phyloP scores from a whole-genome alignment of 1,140 invertebrate species.

The Sycophaga agraensis region DNA sequence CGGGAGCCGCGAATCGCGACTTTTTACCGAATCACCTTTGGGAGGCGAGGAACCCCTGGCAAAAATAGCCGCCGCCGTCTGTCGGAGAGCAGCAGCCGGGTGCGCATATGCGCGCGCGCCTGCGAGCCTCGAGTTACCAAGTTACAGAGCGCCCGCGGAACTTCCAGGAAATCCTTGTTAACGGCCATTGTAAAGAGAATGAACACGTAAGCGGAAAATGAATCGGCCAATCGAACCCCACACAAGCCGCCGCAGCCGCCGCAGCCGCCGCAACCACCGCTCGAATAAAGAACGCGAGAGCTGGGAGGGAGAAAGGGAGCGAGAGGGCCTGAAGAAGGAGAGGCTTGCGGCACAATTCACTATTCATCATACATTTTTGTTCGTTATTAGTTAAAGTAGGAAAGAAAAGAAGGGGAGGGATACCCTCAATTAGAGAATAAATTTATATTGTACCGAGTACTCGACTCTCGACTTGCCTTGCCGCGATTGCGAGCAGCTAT shows the following conservation, averaged over 20 bases:
- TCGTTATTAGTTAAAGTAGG: slow-evolving; percentile 28
- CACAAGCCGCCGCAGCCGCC: too few relatives aligned
- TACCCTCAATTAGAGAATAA: slow-evolving; percentile 26
- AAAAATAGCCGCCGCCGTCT: slow-evolving; percentile 5
- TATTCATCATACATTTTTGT: slow-evolving; percentile 32
- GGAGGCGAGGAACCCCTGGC: not conserved
- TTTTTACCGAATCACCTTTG: slow-evolving; percentile 17
- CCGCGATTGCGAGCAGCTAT: slow-evolving; percentile 25
- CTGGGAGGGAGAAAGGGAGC: not conserved
- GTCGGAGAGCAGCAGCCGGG: too few relatives aligned
- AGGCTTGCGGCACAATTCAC: slow-evolving; percentile 23
- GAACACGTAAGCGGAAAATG: slow-evolving; percentile 31
- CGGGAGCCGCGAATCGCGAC: too few relatives aligned
- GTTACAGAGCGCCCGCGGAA: not conserved
- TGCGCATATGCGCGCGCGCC: too few relatives aligned
- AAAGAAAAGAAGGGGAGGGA: slow-evolving; percentile 3
- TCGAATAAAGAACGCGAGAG: slow-evolving; percentile 1
- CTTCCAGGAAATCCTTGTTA: slow-evolving; percentile 34
- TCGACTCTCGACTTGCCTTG: too few relatives aligned
- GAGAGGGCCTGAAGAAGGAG: slow-evolving; percentile 12
- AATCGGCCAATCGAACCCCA: slow-evolving; percentile 29
- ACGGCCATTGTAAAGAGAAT: slow-evolving; percentile 31
- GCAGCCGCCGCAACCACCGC: too few relatives aligned
- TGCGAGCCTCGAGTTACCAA: not conserved
- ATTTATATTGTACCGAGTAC: too few relatives aligned